Base-by-base conservation (phyloP, 2,888 invertebrate genomes). In the Nezara viridula region DNA sequence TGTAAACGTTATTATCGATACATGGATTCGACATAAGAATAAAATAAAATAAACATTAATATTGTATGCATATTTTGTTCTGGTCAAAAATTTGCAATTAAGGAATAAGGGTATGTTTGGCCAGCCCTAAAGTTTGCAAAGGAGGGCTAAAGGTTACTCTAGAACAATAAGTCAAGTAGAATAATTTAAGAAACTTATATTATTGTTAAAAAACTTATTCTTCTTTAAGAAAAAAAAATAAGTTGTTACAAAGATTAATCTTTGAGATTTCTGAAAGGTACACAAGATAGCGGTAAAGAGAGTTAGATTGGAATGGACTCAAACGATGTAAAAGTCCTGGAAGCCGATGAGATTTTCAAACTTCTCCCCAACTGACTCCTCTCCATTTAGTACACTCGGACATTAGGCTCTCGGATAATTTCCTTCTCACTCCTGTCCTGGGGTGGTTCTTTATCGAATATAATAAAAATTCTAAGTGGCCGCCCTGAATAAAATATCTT, bases 381-480 rank as follows among this genome's bases (percentile, higher is more conserved):
- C 27, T 27, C 60, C 60, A 60, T 60, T 44, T 60, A 60, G 27
- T 9, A 60, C 60, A 60, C 27, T 3, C 14, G 27, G 27, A 27
- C 60, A 60, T 60, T 60, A 60, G 60, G 16, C 21, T 27, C 5
- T 12, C 60, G 12, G 60, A 60, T 60, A 60, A 60, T 60, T 60
- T 60, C 60, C 60, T 60, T 16, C 27, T 27, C 16, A 14, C 27
- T 60, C 27, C 60, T 27, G 27, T 32, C 60, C 14, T n/a, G 4
- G 12, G 4, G 60, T 3, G 4, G 27, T 60, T 60, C 10, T 27
- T 60, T 60, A 60, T 60, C 60, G 60, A 60, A 27, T 60, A n/a
- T 60, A 60, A 60, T 60, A 60, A 60, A 60, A 60, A 60, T 60
- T 60, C 60, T 60, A 60, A 60, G 60, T 60, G 10, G 60, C 60